Evolutionary conservation across 2,113 vertebrate genomes (phyloP).

Genomic region (Nymphicus hollandicus): DNA sequence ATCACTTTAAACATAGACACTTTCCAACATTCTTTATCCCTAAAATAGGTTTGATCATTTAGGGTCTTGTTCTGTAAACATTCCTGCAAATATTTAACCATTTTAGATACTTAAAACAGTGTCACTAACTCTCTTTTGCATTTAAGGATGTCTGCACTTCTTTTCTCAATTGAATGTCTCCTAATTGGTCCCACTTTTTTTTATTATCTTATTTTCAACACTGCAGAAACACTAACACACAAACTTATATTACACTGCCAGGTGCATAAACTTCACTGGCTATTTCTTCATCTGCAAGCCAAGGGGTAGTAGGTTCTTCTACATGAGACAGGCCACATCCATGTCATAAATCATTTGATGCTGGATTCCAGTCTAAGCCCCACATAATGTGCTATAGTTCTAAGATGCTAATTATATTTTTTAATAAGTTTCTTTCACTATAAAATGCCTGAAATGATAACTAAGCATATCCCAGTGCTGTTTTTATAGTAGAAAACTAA

Average conservation of each 20-base stretch:
- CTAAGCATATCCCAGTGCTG: background rate
- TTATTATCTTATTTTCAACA: background rate
- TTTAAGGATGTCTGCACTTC: background rate
- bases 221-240: background rate
- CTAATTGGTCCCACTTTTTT: background rate
- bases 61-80: background rate
- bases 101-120: background rate
- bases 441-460: background rate
- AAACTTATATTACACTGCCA: background rate
- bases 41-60: background rate
- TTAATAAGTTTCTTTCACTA: background rate
- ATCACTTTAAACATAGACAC: background rate
- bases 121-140: background rate
- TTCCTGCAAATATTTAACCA: background rate
- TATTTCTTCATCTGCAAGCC: background rate
- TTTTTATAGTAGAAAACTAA: background rate
- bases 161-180: background rate
- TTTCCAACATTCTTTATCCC: background rate
- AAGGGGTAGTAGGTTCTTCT: background rate
- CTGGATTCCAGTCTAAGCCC: background rate
- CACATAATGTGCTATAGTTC: background rate
- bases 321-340: background rate
- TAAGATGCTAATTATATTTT: background rate
- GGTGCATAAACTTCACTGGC: background rate
- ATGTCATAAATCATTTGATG: background rate